Percentiles rank a stretch among this genome's conserved stretches.
phyloP scores from a whole-genome alignment of 1,140 invertebrate species.

The Elysia chlorotica region DNA sequence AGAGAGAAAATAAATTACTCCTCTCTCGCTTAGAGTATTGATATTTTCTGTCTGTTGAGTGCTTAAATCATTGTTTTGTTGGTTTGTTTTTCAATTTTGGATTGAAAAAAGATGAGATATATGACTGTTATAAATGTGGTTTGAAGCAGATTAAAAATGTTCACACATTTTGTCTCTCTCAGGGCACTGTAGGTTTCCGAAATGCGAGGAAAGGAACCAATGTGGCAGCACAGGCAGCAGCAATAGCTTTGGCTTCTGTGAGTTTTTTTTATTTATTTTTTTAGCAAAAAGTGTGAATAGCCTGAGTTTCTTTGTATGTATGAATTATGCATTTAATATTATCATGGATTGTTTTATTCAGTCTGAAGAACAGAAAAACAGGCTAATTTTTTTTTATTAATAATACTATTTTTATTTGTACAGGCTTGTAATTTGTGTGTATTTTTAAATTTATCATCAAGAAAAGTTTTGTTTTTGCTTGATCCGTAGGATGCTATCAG shows the following conservation, averaged over 20 bases:
- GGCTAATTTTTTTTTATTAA: background rate
- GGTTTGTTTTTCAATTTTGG: too few relatives aligned
- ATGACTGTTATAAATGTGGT: too few relatives aligned
- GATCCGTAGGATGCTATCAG: conserved; percentile 76
- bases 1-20: too few relatives aligned
- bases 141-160: too few relatives aligned
- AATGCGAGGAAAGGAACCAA: conserved; percentile 94
- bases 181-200: conserved; percentile 92
- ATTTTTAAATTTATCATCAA: conserved; percentile 53
- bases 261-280: background rate
- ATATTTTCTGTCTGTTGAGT: too few relatives aligned
- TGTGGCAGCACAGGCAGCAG: conserved; percentile 92
- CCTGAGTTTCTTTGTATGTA: background rate
- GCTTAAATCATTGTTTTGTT: too few relatives aligned
- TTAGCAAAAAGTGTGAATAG: background rate
- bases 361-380: too few relatives aligned
- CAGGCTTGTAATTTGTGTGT: background rate
- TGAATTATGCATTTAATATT: background rate
- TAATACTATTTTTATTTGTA: conserved; percentile 1
- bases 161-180: too few relatives aligned
- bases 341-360: background rate
- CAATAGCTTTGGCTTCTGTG: conserved; percentile 72
- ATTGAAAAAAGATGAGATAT: too few relatives aligned
- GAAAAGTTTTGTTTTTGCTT: too few relatives aligned
- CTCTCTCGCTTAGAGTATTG: too few relatives aligned